Evolutionary conservation across 1,140 invertebrate genomes (phyloP).

Genomic region (Calliphora vicina): DNA sequence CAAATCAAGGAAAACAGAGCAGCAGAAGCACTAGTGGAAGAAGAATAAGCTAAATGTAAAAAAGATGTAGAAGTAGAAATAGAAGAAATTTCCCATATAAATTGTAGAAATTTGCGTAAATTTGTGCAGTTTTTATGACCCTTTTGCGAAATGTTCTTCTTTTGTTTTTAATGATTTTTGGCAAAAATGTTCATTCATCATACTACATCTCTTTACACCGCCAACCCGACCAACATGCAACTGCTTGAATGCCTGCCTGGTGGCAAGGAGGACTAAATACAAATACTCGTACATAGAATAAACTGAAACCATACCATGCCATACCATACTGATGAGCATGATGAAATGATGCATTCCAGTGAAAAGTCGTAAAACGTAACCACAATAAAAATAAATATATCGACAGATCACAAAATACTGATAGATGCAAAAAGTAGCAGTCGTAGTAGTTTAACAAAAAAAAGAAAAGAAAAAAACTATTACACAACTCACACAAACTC

Average conservation of each 20-base stretch:
- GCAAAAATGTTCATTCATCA: not conserved
- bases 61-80: not conserved
- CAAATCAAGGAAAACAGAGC: not conserved
- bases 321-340: not conserved
- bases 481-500: not conserved
- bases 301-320: no score
- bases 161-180: constrained; percentile 35
- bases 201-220: not conserved
- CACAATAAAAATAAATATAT: constrained; percentile 35
- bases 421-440: not conserved
- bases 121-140: constrained; percentile 34
- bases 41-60: not conserved
- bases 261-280: not conserved
- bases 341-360: constrained; percentile 34
- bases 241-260: not conserved
- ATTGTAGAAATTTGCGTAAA: constrained; percentile 35
- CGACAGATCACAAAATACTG: constrained; percentile 34
- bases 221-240: not conserved
- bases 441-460: not conserved
- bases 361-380: constrained; percentile 34
- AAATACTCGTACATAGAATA: no score
- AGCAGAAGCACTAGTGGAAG: not conserved
- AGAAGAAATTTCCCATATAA: constrained; percentile 25
- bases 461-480: not conserved
- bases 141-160: constrained; percentile 34